Percentiles rank a stretch among this genome's conserved stretches.
phyloP scores from a whole-genome alignment of 2,797 vertebrate species.

The Tenualosa thibaudeaui region DNA sequence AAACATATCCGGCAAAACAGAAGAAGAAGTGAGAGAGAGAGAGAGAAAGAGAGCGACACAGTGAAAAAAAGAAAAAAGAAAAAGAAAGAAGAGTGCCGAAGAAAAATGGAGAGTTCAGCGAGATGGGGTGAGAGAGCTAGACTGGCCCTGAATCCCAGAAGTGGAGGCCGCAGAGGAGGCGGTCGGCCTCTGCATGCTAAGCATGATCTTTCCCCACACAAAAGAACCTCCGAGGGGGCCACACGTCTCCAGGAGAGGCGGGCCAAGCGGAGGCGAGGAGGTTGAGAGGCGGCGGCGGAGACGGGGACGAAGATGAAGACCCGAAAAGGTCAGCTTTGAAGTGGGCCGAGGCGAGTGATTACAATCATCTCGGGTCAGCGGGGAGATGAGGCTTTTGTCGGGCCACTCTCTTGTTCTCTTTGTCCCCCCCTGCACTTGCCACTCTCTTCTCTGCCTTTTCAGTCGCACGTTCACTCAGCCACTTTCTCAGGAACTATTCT shows the following conservation, averaged over 20 bases:
- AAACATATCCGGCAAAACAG: constrained; percentile 28
- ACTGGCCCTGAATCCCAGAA: neutral
- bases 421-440: neutral
- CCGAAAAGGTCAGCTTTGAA: neutral
- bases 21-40: neutral
- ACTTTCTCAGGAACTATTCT: neutral
- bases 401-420: neutral
- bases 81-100: neutral
- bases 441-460: neutral
- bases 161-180: neutral
- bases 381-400: constrained; percentile 9
- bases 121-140: neutral
- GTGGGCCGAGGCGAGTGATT: constrained; percentile 1
- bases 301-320: neutral
- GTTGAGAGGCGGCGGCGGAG: neutral
- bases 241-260: constrained; percentile 27
- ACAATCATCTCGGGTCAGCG: constrained; percentile 11
- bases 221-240: constrained; percentile 44
- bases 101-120: neutral
- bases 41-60: neutral
- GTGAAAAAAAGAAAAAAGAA: neutral
- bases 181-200: constrained; percentile 40
- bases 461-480: neutral
- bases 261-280: neutral
- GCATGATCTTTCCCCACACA: constrained; percentile 51